A percentile compares a stretch with the other conserved stretches of the same genome.
Conservation (phyloP, 2,888 invertebrate genomes). For the Drosophila rubida region DNA sequence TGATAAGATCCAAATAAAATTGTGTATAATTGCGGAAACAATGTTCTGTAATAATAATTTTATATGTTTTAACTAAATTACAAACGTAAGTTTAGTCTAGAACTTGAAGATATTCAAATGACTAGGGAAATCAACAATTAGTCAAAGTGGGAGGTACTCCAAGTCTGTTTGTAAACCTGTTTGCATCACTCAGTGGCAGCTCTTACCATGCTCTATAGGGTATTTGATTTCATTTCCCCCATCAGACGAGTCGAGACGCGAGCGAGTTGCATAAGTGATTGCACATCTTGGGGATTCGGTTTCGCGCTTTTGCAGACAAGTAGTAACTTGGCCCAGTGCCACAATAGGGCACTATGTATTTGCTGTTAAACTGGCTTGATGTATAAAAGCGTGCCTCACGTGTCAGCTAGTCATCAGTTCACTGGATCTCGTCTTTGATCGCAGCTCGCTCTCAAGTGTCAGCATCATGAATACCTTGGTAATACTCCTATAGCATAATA, state of each 20-base stretch:
- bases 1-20: conserved; percentile 48
- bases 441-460: conserved; percentile 11
- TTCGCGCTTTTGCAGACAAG: conserved; percentile 51
- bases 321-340: conserved; percentile 65
- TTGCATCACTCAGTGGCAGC: not conserved
- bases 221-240: conserved; percentile 71
- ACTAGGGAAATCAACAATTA: not conserved
- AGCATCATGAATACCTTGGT: conserved; percentile 61
- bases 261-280: conserved; percentile 52
- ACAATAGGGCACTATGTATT: conserved; percentile 52
- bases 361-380: conserved; percentile 9
- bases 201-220: not conserved
- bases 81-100: not conserved
- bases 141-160: not conserved
- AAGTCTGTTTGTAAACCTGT: not conserved
- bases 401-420: conserved; percentile 56
- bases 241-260: conserved; percentile 29
- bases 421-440: conserved; percentile 32
- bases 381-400: conserved; percentile 58
- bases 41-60: too few relatives aligned
- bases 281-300: conserved; percentile 48
- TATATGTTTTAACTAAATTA: too few relatives aligned
- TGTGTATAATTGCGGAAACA: conserved; percentile 23
- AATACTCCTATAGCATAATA: conserved; percentile 6
- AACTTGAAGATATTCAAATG: not conserved